Conservation (phyloP, 2,797 vertebrate species). For the Ibycter americanus region DNA sequence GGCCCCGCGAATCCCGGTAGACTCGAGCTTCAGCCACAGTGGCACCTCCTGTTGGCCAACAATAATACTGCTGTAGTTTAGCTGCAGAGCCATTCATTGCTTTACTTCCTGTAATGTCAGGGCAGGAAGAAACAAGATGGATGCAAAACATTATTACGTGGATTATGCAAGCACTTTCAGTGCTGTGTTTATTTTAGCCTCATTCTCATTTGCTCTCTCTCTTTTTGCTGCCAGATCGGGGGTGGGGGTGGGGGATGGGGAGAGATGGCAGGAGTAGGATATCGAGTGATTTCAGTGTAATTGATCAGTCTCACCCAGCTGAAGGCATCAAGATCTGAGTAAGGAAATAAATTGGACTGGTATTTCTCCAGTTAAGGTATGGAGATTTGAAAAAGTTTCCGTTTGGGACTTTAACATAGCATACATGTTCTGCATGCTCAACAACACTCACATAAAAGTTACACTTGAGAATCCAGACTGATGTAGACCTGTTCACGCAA, state of each 20-base stretch:
- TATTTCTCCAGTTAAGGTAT: background rate
- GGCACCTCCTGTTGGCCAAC: constrained; percentile 98
- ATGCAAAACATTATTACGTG: constrained; percentile 81
- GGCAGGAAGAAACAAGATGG: constrained; percentile 86
- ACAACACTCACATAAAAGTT: background rate
- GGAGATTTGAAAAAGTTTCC: background rate
- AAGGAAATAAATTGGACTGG: background rate
- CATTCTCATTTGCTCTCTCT: background rate
- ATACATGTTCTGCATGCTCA: background rate
- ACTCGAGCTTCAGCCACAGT: constrained; percentile 96
- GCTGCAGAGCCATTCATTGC: constrained; percentile 91
- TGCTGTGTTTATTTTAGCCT: constrained; percentile 8
- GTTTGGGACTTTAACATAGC: background rate
- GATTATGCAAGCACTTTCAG: background rate
- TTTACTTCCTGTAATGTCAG: constrained; percentile 86
- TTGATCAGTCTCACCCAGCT: background rate
- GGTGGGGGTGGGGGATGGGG: too few species aligned
- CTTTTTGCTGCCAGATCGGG: background rate
- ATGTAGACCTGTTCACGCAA: background rate
- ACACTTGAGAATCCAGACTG: background rate
- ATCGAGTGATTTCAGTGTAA: background rate
- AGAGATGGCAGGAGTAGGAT: background rate
- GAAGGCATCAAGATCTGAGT: background rate
- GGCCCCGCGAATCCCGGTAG: constrained; percentile 94
- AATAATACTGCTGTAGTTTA: constrained; percentile 95